Base-by-base conservation (phyloP, 2,113 vertebrate species). In the Muntiacus reevesi region DNA sequence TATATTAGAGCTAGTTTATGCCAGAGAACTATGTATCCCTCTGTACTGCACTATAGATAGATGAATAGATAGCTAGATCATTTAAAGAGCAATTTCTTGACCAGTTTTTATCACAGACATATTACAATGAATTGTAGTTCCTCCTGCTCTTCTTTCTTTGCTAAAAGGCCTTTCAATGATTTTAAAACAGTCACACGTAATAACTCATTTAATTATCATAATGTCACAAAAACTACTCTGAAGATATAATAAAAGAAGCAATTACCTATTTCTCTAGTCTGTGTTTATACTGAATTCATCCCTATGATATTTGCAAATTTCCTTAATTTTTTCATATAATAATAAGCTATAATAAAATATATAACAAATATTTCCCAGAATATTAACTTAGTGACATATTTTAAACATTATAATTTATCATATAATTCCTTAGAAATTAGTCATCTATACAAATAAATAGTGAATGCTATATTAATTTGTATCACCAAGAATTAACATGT, bases 381-480 rank as follows among this genome's bases (percentile, higher is more conserved):
- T 95, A 96, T 94, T 90, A 96, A 87, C 36, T 92, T 87, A 85
- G 84, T 98, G 89, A 79, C 59, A 82, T 84, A 19, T 55, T 36
- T 95, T 83, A 85, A 97, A 97, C 33, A 55, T 28, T 36, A 67
- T 97, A 40, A 98, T 62, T 95, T 96, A 96, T 6, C 96, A 59
- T 79, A 93, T 57, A 40, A 84, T 30, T 95, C 87, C 95, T 98
- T 90, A 98, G 87, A 93, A 96, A 97, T 96, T 94, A 97, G 52
- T 97, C 79, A 98, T 89, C 43, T 93, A 96, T 82, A 97, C 47
- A 97, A 96, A 98, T 89, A 98, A 95, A 64, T 6, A 28, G 15
- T 74, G 86, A 97, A 14, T 50, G 76, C 78, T 95, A 93, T 97
- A 96, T 95, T 91, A 95, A 84, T 96, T 93, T 89, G 87, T 91